These are phyloP conservation scores for Triplophysa dalaica DNA, from an alignment of 2,113 vertebrate species.

Conservation along the genomic window DNA sequence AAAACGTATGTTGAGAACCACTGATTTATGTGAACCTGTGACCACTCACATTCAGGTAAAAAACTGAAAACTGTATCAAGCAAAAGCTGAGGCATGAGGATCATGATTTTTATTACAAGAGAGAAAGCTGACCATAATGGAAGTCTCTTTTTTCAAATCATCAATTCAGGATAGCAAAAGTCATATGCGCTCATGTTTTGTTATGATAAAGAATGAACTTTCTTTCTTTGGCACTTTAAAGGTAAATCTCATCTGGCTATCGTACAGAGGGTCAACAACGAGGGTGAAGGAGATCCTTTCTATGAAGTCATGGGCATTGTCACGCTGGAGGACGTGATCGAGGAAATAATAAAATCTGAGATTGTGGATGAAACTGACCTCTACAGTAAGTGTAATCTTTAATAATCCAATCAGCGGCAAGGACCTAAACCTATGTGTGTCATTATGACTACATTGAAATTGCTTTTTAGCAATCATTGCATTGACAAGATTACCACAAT, in stretches of 20 bases:
- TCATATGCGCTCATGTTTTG: background rate
- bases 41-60: too few relatives aligned
- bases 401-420: background rate
- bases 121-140: background rate
- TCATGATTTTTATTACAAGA: too few relatives aligned
- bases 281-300: constrained; percentile 77
- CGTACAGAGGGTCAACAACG: constrained; percentile 77
- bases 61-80: too few relatives aligned
- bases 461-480: too few relatives aligned
- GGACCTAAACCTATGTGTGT: too few relatives aligned
- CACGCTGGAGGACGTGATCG: constrained; percentile 77
- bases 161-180: background rate
- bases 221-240: constrained; percentile 45
- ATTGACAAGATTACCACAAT: too few relatives aligned
- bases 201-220: background rate
- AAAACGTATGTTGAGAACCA: too few relatives aligned
- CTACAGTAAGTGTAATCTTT: constrained; percentile 82
- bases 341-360: constrained; percentile 89
- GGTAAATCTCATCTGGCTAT: constrained; percentile 80
- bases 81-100: too few relatives aligned
- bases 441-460: too few relatives aligned
- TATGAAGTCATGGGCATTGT: constrained; percentile 79
- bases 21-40: too few relatives aligned
- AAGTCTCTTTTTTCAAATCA: too few relatives aligned
- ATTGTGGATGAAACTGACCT: constrained; percentile 97